Percentiles rank a stretch among this genome's conserved stretches.
These are phyloP conservation scores for Oncopeltus fasciatus DNA, from an alignment of 1,140 invertebrate genomes.

Conservation along the genomic window DNA sequence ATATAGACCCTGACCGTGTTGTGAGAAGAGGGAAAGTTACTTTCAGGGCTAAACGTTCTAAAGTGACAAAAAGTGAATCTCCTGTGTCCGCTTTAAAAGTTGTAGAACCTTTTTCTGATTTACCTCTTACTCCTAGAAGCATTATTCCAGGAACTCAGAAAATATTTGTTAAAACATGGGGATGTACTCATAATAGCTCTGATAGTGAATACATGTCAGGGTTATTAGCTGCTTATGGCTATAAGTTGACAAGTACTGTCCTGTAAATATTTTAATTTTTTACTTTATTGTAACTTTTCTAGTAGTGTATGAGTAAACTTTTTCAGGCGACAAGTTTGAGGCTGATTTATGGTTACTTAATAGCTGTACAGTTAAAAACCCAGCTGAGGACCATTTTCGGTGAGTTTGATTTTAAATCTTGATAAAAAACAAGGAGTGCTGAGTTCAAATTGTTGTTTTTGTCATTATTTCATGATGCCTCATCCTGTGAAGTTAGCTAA, in stretches of 20 bases:
- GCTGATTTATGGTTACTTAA: slow-evolving; percentile 93
- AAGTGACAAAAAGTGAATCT: slow-evolving; percentile 22
- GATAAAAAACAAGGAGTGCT: no score
- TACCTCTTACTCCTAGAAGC: slow-evolving; percentile 33
- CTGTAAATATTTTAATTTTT: no score
- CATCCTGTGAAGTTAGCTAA: no score
- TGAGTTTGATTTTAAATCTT: no score
- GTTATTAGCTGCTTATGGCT: slow-evolving; percentile 73
- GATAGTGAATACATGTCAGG: slow-evolving; percentile 98
- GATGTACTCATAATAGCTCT: slow-evolving; percentile 90
- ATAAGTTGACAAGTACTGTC: slow-evolving; percentile 46
- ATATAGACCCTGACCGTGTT: slow-evolving; percentile 57
- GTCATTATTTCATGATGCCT: no score
- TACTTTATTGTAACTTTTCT: no score
- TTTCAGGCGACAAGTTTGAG: slow-evolving; percentile 50
- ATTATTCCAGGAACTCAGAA: slow-evolving; percentile 77
- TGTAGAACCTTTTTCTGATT: slow-evolving; percentile 29
- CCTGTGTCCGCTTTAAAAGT: slow-evolving; percentile 16
- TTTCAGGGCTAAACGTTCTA: slow-evolving; percentile 40
- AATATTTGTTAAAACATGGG: slow-evolving; percentile 93
- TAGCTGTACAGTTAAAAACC: slow-evolving; percentile 95
- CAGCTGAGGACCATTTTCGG: slow-evolving; percentile 89
- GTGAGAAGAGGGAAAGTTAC: slow-evolving; percentile 54
- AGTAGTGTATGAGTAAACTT: no score
- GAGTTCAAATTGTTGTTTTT: no score